These are phyloP conservation scores for Drosophila percnosoma DNA, from an alignment of 2,888 invertebrate genomes.

Conservation along the genomic window DNA sequence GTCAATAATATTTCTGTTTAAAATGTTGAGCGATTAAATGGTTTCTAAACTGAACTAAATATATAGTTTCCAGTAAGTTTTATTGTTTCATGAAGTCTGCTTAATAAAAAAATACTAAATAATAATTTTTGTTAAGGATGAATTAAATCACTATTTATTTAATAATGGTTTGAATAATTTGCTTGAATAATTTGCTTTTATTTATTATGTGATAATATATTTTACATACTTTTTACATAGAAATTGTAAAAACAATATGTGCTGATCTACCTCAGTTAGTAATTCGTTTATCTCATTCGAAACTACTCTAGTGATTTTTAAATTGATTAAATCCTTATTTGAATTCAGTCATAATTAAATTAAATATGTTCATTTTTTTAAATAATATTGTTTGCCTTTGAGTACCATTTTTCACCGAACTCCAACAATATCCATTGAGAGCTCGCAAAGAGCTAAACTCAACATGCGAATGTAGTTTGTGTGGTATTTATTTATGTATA, in stretches of 20 bases:
- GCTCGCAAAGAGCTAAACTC: constrained; percentile 27
- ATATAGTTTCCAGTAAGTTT: background rate
- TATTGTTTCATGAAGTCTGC: background rate
- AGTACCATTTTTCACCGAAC: background rate
- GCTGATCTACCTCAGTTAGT: background rate
- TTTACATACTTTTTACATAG: background rate
- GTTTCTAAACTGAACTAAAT: background rate
- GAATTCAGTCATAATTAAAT: background rate
- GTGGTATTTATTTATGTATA: constrained; percentile 27
- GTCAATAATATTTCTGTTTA: background rate
- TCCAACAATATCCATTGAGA: background rate
- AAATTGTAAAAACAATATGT: background rate
- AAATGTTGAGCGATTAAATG: background rate
- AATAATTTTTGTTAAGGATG: background rate
- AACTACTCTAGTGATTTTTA: background rate
- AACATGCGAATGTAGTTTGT: constrained; percentile 13
- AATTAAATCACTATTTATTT: background rate
- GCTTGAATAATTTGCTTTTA: background rate
- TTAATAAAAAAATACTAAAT: background rate
- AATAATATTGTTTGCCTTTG: background rate
- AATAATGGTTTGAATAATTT: background rate
- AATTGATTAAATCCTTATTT: background rate
- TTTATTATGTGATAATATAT: background rate
- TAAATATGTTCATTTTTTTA: background rate
- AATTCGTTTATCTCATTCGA: background rate